Base-by-base conservation (phyloP, 2,113 vertebrate genomes). In the Laterallus jamaicensis region DNA sequence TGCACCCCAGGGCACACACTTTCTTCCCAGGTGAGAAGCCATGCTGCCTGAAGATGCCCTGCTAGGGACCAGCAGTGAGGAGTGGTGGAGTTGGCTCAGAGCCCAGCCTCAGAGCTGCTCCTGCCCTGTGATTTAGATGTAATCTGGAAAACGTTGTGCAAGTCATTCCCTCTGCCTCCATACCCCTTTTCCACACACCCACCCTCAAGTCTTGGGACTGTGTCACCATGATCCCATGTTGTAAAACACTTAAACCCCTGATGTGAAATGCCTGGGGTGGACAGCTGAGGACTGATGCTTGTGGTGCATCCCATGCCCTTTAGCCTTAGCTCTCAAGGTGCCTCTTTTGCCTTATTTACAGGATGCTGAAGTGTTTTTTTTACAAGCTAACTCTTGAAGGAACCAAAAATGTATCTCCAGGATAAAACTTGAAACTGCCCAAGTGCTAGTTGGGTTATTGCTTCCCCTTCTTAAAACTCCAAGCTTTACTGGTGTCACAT, bases 101-200 rank as follows among this genome's bases (percentile, higher is more conserved):
- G 74, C 91, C 88, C 52, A 40, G 77, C 31, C 62, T 76, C 11
- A 2, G 56, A 81, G 77, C 69, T 76, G 35, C 79, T 71, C 37
- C 83, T 84, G 71, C 82, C 26, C 42, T 62, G 59, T 44, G 86
- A 82, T 93, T 84, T 87, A 89, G 89, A 89, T 89, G 39, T 64
- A 76, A 89, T 92, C 87, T 82, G 24, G 68, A 58, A 66, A 75
- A 44, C 3, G 1, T 50, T 88, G 56, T 64, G 54, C 29, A 88
- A 93, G 64, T 40, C 28, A 17, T 67, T 86, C 62, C 22, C 15
- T 42, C 9, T 76, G 77, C 35, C 70, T 93, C 71, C 0, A 0
- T 78, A 94, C 10, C 59, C 17, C 37, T 26, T 92, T 92, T 78
- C 54, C 16, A 14, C 2, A 0, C 5, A 35, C 71, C 14, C 76